A percentile compares a stretch with the other conserved stretches of the same genome.
Conservation (phyloP, 2,797 vertebrate genomes). For the Lemur catta region DNA sequence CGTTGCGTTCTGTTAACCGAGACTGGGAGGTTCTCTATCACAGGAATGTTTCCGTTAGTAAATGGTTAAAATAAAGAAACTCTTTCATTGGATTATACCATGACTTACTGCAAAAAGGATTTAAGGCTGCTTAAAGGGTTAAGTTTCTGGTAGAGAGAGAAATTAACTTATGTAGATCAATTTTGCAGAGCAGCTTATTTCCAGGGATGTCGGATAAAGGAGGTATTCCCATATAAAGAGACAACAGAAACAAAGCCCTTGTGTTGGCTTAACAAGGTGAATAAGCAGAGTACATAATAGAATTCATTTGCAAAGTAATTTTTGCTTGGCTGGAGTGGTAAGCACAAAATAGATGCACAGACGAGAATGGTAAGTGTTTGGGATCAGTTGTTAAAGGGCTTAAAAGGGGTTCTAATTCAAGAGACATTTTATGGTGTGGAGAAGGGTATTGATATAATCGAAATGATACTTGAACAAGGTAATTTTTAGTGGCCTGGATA, state of each 20-base stretch:
- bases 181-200: slow-evolving; percentile 43
- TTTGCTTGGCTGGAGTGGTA: slow-evolving; percentile 64
- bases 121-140: slow-evolving; percentile 32
- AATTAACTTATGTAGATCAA: slow-evolving; percentile 39
- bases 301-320: slow-evolving; percentile 62
- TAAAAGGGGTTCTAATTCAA: slow-evolving; percentile 56
- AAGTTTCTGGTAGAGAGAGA: slow-evolving; percentile 47
- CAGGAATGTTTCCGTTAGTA: slow-evolving; percentile 48
- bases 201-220: slow-evolving; percentile 39
- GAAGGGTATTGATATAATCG: slow-evolving; percentile 29
- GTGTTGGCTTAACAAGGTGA: slow-evolving; percentile 59
- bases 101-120: slow-evolving; percentile 5
- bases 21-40: slow-evolving; percentile 10
- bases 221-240: background rate
- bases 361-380: slow-evolving; percentile 39
- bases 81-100: slow-evolving; percentile 28
- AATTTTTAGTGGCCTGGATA: background rate
- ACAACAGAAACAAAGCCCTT: slow-evolving; percentile 26
- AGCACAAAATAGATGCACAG: slow-evolving; percentile 43
- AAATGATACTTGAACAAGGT: slow-evolving; percentile 49
- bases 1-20: slow-evolving; percentile 40
- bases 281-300: slow-evolving; percentile 47
- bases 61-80: slow-evolving; percentile 48
- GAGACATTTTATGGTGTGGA: slow-evolving; percentile 44
- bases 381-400: slow-evolving; percentile 49